Percentiles rank a stretch among this genome's conserved stretches.
Conservation (phyloP, 2,797 vertebrate species). For the Sardinella longiceps region DNA sequence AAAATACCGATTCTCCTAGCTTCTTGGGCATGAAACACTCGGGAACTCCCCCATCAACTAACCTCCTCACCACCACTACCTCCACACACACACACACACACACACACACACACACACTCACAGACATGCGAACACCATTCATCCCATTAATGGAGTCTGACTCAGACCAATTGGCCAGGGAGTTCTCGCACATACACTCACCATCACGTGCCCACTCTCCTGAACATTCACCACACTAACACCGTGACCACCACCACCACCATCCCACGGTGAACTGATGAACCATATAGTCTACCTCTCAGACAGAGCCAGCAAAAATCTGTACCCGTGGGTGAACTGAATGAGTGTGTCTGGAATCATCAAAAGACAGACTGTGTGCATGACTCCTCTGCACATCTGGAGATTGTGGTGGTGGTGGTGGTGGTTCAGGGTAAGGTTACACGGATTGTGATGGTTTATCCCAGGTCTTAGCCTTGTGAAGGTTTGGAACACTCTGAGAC, state of each 20-base stretch:
- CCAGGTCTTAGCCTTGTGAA: not conserved
- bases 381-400: slow-evolving; percentile 29
- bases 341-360: slow-evolving; percentile 42
- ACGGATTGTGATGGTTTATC: not conserved
- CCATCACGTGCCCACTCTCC: slow-evolving; percentile 43
- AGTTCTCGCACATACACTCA: slow-evolving; percentile 32
- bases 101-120: not conserved
- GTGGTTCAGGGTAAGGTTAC: not conserved
- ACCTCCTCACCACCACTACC: not conserved
- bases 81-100: not conserved
- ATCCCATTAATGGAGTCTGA: slow-evolving; percentile 37
- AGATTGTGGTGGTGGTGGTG: not conserved
- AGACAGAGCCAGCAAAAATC: not conserved
- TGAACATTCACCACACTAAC: slow-evolving; percentile 23
- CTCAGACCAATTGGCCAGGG: slow-evolving; percentile 42
- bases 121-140: slow-evolving; percentile 7
- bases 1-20: slow-evolving; percentile 51
- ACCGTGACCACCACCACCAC: too few species aligned
- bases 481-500: not conserved
- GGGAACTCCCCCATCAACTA: not conserved
- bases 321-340: slow-evolving; percentile 29
- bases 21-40: slow-evolving; percentile 48
- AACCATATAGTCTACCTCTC: slow-evolving; percentile 27
- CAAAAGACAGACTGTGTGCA: slow-evolving; percentile 39
- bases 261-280: not conserved